These are phyloP conservation scores for Uloborus diversus DNA, from an alignment of 1,140 invertebrate genomes.

Conservation along the genomic window DNA sequence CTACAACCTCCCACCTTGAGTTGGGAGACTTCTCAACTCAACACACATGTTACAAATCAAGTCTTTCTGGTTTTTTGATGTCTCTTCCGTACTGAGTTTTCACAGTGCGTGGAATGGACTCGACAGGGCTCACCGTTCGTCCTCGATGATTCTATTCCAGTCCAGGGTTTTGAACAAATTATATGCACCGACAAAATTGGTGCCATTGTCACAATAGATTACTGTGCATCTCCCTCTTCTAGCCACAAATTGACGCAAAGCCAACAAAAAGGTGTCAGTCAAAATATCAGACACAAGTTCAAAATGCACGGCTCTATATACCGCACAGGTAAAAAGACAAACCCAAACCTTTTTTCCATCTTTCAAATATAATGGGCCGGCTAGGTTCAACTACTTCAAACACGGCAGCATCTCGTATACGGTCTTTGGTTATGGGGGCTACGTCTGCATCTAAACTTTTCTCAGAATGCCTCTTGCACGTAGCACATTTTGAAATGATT, in stretches of 20 bases:
- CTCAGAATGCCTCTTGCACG: background rate
- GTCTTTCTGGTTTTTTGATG: too few species aligned
- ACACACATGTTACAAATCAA: too few species aligned
- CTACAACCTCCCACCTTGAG: too few species aligned
- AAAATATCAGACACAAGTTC: constrained; percentile 63
- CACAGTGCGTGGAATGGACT: too few species aligned
- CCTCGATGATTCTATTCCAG: background rate
- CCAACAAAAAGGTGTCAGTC: constrained; percentile 63
- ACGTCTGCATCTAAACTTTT: constrained; percentile 1
- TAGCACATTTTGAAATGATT: constrained; percentile 3
- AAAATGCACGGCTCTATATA: constrained; percentile 57
- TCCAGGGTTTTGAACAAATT: background rate
- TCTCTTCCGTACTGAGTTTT: too few species aligned
- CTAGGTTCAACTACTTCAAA: constrained; percentile 63
- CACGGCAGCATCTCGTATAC: constrained; percentile 58
- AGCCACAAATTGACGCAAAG: constrained; percentile 64
- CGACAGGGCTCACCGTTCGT: background rate
- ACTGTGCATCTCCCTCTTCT: constrained; percentile 61
- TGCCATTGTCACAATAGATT: constrained; percentile 64
- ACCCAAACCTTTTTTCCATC: constrained; percentile 30
- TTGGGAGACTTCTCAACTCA: too few species aligned
- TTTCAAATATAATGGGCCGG: constrained; percentile 61
- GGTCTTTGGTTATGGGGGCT: constrained; percentile 57
- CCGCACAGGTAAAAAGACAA: constrained; percentile 26
- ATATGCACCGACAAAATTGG: constrained; percentile 63